Evolutionary conservation across 1,140 invertebrate genomes (phyloP), one percentile per base, ranked within the genome.

Genomic region (Drosophila persimilis): DNA sequence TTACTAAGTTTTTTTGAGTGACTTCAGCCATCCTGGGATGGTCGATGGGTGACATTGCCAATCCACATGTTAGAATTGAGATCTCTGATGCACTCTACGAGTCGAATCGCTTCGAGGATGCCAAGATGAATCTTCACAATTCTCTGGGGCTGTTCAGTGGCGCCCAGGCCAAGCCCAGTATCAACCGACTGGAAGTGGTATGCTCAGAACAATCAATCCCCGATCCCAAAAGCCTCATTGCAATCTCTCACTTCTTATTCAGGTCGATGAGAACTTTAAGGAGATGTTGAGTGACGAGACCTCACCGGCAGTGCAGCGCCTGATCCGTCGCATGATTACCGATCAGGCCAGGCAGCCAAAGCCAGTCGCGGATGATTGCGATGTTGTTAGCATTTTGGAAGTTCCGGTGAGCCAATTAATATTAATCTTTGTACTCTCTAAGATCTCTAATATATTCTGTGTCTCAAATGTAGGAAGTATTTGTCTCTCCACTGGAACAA

Each of bases 301-400:
- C 31, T 74, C 45, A 31, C 47, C 56, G 22, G 62, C 31, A 59
- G 73, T 77, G n/a, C 59, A 75, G 35, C 77, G 65, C 11, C 64
- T 80, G 29, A 63, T 83, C 44, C 64, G 50, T 47, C 46, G 69
- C 7, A 76, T 70, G 67, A 39, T 9, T 39, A 1, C 0, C 6
- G 48, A 43, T 2, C 43, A 20, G 62, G 56, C 54, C 2, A 71
- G 8, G 4, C 46, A 31, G 57, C 65, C 50, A 8, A 60, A 52
- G 6, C 17, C 67, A 0, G 6, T 22, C 0, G 64, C 83, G 24
- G 41, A 59, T 1, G 62, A 81, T 13, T 91, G 90, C 35, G 90
- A 91, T 77, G 80, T 91, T 2, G 46, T 90, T 8, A 91, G 90
- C 63, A 58, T 90, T 46, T n/a, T 62, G 35, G 80, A 83, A 61